Percentiles rank a stretch among this genome's conserved stretches.
phyloP scores from a whole-genome alignment of 2,888 invertebrate species.

The Parnassius glacialis region DNA sequence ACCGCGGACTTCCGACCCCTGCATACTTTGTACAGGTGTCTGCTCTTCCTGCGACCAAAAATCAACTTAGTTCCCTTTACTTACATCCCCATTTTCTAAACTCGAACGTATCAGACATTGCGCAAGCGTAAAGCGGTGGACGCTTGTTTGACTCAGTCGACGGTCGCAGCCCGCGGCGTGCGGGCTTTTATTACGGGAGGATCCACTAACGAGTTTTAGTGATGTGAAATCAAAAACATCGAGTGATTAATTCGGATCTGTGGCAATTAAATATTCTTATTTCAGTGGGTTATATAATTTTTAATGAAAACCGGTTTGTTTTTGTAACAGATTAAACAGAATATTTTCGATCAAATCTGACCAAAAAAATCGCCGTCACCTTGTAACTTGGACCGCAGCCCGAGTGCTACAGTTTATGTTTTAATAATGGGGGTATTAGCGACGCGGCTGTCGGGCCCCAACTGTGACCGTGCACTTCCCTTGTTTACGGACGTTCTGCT shows the following conservation, averaged over 20 bases:
- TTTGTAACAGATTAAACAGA: background rate
- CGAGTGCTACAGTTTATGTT: conserved; percentile 47
- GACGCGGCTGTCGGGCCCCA: conserved; percentile 38
- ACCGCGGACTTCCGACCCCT: conserved; percentile 74
- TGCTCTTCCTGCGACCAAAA: conserved; percentile 32
- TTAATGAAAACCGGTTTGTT: conserved; percentile 2
- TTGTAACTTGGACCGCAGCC: conserved; percentile 21
- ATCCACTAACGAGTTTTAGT: conserved; percentile 38
- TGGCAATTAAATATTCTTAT: background rate
- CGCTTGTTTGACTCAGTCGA: conserved; percentile 51
- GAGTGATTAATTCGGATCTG: conserved; percentile 32
- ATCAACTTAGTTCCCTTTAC: conserved; percentile 32
- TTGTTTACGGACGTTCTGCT: conserved; percentile 23
- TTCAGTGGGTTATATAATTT: too few relatives aligned
- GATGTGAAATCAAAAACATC: conserved; percentile 51
- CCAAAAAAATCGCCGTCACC: background rate
- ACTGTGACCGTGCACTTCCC: conserved; percentile 31
- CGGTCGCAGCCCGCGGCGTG: conserved; percentile 44
- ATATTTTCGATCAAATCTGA: background rate
- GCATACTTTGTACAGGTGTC: conserved; percentile 70
- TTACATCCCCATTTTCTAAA: conserved; percentile 38
- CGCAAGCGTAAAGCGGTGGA: conserved; percentile 44
- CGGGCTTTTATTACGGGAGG: conserved; percentile 38
- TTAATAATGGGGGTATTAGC: conserved; percentile 61
- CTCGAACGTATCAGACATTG: conserved; percentile 36